Evolutionary conservation across 2,113 vertebrate species (phyloP).

Genomic region (Climacteris rufus): DNA sequence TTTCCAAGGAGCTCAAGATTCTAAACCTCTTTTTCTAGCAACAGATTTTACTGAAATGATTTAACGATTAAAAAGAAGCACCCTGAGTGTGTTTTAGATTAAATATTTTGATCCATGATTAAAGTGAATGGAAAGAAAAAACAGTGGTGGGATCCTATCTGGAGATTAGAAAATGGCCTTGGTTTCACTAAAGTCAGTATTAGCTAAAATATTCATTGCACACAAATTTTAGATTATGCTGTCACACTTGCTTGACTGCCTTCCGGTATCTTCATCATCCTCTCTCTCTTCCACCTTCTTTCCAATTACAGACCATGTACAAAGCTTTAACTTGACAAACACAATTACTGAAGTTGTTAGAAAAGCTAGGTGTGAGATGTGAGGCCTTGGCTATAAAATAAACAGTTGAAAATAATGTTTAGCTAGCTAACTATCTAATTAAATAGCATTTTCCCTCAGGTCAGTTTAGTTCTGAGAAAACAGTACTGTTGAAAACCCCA

Average conservation of each 20-base stretch:
- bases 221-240: neutral
- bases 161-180: neutral
- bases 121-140: neutral
- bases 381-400: neutral
- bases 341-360: neutral
- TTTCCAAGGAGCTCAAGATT: constrained; percentile 53
- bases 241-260: neutral
- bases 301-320: neutral
- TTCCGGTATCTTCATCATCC: neutral
- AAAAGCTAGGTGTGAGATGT: neutral
- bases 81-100: neutral
- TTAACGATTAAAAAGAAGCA: neutral
- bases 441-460: neutral
- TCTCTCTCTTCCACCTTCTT: neutral
- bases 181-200: neutral
- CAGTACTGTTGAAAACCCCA: neutral
- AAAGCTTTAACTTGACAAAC: neutral
- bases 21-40: constrained; percentile 38
- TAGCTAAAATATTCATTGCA: neutral
- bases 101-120: constrained; percentile 15
- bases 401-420: neutral
- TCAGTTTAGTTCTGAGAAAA: neutral
- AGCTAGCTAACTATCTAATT: neutral
- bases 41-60: constrained; percentile 47
- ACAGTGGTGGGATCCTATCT: neutral